Evolutionary conservation across 2,113 vertebrate genomes (phyloP).

Genomic region (human): GRCh38 chr13:113882501-113883000

Average conservation of each 20-base stretch:
- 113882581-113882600: neutral
- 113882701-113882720: too few relatives aligned
- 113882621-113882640: neutral
- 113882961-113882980: too few relatives aligned
- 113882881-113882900: too few relatives aligned
- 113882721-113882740: neutral
- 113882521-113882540: neutral
- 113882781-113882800: too few relatives aligned
- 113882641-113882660: neutral
- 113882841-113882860: too few relatives aligned
- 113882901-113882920: too few relatives aligned
- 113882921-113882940: too few relatives aligned
- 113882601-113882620: neutral
- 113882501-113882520: neutral
- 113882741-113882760: neutral
- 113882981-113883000: too few relatives aligned
- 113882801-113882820: neutral
- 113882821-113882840: neutral
- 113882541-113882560: slow-evolving; percentile 5
- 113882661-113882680: neutral
- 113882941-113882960: too few relatives aligned
- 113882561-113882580: neutral
- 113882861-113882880: too few relatives aligned
- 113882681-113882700: neutral
- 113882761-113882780: too few relatives aligned